Conservation (phyloP, 2,113 vertebrate species). For the Xyrauchen texanus region DNA sequence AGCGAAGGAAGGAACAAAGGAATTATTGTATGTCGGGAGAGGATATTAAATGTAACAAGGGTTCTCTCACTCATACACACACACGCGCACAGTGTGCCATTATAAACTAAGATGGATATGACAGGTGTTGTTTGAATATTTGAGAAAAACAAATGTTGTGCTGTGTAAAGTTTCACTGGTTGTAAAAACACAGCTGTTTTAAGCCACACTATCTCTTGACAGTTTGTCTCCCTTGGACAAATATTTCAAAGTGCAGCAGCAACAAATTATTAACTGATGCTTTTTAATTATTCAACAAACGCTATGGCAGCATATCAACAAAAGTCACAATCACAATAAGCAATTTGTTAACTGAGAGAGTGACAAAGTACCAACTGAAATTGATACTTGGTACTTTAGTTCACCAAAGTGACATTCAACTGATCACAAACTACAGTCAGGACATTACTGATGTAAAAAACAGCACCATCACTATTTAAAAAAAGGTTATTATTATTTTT, state of each 20-base stretch:
- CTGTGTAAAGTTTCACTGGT: slow-evolving; percentile 72
- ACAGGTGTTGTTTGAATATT: slow-evolving; percentile 71
- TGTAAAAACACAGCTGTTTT: slow-evolving; percentile 79
- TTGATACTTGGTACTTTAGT: too few species aligned
- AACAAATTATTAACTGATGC: not conserved
- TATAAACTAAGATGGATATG: slow-evolving; percentile 71
- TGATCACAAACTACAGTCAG: too few species aligned
- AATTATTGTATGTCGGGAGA: not conserved
- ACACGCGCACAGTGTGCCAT: slow-evolving; percentile 53
- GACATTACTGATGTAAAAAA: too few species aligned
- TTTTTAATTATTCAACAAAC: not conserved
- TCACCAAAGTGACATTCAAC: too few species aligned
- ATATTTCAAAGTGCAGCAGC: not conserved
- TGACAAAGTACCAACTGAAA: too few species aligned
- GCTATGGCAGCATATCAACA: not conserved
- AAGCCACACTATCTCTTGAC: slow-evolving; percentile 52
- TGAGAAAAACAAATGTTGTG: slow-evolving; percentile 51
- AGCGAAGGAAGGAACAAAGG: slow-evolving; percentile 4
- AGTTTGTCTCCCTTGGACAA: too few species aligned
- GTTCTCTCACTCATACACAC: slow-evolving; percentile 32
- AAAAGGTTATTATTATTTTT: too few species aligned
- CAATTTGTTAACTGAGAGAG: not conserved
- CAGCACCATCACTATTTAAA: too few species aligned
- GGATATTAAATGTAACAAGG: not conserved
- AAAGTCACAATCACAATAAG: not conserved